A percentile compares a stretch with the other conserved stretches of the same genome.
These are phyloP conservation scores for Apostichopus leukothele DNA, from an alignment of 53 echinoderm and acorn worm species.

Conservation along the genomic window DNA sequence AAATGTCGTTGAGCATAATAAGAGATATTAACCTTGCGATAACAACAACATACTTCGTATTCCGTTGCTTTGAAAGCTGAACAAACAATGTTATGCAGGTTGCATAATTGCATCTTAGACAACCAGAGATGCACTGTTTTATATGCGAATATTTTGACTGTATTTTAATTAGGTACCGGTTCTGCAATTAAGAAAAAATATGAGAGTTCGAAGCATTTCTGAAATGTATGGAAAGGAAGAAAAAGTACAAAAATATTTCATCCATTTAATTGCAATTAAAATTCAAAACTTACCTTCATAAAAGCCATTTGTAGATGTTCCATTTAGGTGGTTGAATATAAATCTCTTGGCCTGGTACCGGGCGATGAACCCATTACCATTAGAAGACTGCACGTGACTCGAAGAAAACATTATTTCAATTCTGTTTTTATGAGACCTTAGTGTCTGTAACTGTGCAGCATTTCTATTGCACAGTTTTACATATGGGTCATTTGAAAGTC, in stretches of 20 bases:
- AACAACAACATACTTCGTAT: too few species aligned
- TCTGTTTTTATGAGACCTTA: constrained; percentile 52
- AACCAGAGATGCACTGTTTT: too few species aligned
- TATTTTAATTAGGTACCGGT: too few species aligned
- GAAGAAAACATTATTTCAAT: constrained; percentile 51
- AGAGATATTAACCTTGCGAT: too few species aligned
- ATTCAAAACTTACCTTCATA: too few species aligned
- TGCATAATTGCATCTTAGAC: too few species aligned
- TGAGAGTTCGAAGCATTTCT: neutral
- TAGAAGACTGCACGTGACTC: neutral
- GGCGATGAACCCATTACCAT: constrained; percentile 64
- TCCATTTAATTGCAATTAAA: too few species aligned
- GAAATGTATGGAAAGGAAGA: neutral
- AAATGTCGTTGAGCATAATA: too few species aligned
- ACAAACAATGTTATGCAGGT: too few species aligned
- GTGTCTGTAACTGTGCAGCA: neutral
- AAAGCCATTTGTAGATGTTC: neutral
- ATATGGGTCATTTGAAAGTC: neutral
- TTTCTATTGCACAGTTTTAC: neutral
- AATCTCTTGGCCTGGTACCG: constrained; percentile 42
- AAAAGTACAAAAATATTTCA: neutral
- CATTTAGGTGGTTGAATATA: constrained; percentile 5
- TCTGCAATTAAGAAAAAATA: neutral
- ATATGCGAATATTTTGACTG: too few species aligned
- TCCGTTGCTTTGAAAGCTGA: too few species aligned